Base-by-base conservation (phyloP, 2,888 invertebrate species). In the Brassicogethes aeneus region DNA sequence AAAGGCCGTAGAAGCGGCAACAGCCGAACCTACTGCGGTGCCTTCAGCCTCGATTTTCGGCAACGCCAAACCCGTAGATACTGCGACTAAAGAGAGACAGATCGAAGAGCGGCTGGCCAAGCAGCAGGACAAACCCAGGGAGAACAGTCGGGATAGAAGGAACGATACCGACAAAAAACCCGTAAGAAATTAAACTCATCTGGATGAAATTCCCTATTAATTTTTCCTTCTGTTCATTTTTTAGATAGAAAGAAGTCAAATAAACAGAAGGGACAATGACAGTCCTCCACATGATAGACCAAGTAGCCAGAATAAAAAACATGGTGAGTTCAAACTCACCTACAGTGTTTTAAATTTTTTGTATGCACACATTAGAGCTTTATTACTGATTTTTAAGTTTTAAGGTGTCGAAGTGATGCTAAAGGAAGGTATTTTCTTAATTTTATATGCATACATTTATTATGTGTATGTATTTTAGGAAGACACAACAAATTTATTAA, bases 1-100 rank as follows among this genome's bases (percentile, higher is more conserved):
- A 2, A 79, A 82, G 53, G 88, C 91, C 1, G 69, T 76, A 17
- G 84, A 80, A 41, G 17, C 39, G 45, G 64, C 69, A 0, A 71
- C 38, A 48, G 64, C 69, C 0, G 73, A 60, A 17, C 69, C 60
- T 33, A 65, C 72, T 40, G 73, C 76, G 7, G 74, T 73, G 37
- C 70, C 80, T 2, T 74, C 82, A 1, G 77, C 81, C 35, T 85
- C 83, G 42, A 92, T 95, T 52, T 95, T 95, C 64, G 95, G 95
- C n/a, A 84, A 80, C 17, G 95, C 95, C 13, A 91, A 87, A 64
- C 95, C 95, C 0, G 95, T 96, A 0, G 93, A 95, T 64, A 96
- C 95, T 2, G 82, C 89, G 38, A 85, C 89, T 34, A 79, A 85
- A 54, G 93, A 94, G 60, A 75, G 88, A 39, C 88, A 92, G 71